phyloP scores from a whole-genome alignment of 1,140 invertebrate genomes.

The Temnothorax nylanderi region DNA sequence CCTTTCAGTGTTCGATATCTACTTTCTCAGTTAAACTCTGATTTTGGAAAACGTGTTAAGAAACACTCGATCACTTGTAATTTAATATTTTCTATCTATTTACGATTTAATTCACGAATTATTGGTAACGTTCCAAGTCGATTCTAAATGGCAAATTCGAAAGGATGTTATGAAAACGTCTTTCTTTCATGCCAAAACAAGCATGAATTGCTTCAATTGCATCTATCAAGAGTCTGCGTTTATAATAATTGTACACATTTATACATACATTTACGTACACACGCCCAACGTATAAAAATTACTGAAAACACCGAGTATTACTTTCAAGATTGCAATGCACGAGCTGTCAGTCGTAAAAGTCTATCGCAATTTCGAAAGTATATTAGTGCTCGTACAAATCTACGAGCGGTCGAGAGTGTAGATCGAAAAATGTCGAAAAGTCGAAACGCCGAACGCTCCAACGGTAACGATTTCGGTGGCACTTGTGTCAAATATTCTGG shows the following conservation, averaged over 20 bases:
- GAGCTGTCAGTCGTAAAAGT: conserved; percentile 42
- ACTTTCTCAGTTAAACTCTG: conserved; percentile 15
- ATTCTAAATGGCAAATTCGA: not conserved
- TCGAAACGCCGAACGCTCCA: conserved; percentile 32
- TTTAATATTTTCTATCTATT: not conserved
- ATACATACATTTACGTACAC: not conserved
- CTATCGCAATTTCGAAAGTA: conserved; percentile 43
- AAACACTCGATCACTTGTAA: not conserved
- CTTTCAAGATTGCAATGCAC: not conserved
- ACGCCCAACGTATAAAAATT: not conserved
- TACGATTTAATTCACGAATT: not conserved
- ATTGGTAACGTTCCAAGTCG: not conserved
- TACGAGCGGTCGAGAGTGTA: conserved; percentile 14
- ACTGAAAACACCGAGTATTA: not conserved
- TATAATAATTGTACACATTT: not conserved
- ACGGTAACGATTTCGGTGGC: conserved; percentile 49
- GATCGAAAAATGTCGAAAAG: conserved; percentile 53
- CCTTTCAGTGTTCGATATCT: conserved; percentile 20
- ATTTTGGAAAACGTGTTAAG: conserved; percentile 16
- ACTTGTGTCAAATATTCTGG: conserved; percentile 57
- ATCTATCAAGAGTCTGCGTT: not conserved
- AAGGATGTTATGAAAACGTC: not conserved
- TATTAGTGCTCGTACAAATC: conserved; percentile 8
- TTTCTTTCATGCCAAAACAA: not conserved
- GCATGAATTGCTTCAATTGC: not conserved